Conservation (phyloP, 2,797 vertebrate genomes). For the Gadopsis marmoratus region DNA sequence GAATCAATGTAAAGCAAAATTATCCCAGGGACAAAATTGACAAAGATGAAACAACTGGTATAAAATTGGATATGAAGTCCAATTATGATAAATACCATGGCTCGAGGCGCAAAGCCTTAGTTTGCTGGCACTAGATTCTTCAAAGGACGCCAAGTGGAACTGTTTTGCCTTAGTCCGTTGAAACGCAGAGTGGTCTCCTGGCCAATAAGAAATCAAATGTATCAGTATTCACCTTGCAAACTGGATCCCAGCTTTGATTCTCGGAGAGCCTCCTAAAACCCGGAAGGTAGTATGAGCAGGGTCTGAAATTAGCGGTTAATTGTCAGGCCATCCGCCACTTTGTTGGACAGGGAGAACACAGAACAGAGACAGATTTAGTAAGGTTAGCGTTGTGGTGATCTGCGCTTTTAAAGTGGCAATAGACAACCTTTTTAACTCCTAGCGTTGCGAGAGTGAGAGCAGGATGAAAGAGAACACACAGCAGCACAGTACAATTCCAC, state of each 20-base stretch:
- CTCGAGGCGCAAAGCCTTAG: slow-evolving; percentile 37
- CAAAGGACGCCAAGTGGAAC: slow-evolving; percentile 52
- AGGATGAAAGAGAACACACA: no score
- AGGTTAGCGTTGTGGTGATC: background rate
- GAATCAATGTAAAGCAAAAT: slow-evolving; percentile 79
- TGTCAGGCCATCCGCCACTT: background rate
- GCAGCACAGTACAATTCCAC: no score
- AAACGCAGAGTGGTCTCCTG: slow-evolving; percentile 15
- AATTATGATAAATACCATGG: slow-evolving; percentile 69
- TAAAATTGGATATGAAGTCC: slow-evolving; percentile 70
- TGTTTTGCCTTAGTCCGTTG: no score
- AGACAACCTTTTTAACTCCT: no score
- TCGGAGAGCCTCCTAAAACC: background rate
- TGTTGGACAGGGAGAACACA: background rate
- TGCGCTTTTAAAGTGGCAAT: no score
- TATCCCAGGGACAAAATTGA: slow-evolving; percentile 71
- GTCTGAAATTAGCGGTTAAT: background rate
- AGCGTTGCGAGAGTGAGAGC: no score
- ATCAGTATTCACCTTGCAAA: slow-evolving; percentile 30
- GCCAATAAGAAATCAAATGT: slow-evolving; percentile 23
- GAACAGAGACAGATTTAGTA: background rate
- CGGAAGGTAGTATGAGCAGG: background rate
- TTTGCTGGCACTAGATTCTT: slow-evolving; percentile 54
- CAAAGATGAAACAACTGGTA: slow-evolving; percentile 75
- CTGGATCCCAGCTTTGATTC: slow-evolving; percentile 3